Conservation (phyloP, 2,797 vertebrate species). For the Anolis apletophallus region DNA sequence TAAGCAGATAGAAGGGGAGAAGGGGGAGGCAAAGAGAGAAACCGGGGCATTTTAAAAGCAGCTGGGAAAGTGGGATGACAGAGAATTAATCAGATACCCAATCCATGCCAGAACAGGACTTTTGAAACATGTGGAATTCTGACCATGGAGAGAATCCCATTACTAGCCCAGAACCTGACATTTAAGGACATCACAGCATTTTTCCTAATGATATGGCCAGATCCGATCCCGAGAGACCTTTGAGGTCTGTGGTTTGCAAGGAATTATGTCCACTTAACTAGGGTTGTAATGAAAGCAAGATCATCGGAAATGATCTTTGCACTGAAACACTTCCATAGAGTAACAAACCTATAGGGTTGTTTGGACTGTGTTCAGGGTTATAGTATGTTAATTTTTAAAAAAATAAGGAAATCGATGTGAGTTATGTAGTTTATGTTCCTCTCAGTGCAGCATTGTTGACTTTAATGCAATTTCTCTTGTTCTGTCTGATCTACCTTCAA, state of each 20-base stretch:
- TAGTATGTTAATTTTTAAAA: neutral
- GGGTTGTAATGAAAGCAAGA: neutral
- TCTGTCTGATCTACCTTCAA: slow-evolving; percentile 31
- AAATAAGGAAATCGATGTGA: slow-evolving; percentile 29
- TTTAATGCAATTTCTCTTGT: slow-evolving; percentile 31
- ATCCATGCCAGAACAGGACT: too few relatives aligned
- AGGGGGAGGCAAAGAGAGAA: too few relatives aligned
- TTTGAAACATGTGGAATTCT: too few relatives aligned
- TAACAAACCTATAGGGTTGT: neutral
- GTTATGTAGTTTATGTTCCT: slow-evolving; percentile 32
- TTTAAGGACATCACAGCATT: neutral
- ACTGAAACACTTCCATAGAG: neutral
- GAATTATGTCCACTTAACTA: neutral
- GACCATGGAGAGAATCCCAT: too few relatives aligned
- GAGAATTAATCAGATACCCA: too few relatives aligned
- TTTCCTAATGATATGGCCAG: neutral
- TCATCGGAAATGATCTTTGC: neutral
- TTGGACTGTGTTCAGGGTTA: neutral
- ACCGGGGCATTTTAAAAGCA: too few relatives aligned
- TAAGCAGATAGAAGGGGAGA: neutral
- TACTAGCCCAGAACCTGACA: too few relatives aligned
- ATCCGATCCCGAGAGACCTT: neutral
- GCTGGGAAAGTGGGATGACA: too few relatives aligned
- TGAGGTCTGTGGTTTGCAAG: neutral
- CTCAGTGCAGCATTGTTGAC: slow-evolving; percentile 21